Base-by-base conservation (phyloP, 2,888 invertebrate genomes). In the Tipula confusa region DNA sequence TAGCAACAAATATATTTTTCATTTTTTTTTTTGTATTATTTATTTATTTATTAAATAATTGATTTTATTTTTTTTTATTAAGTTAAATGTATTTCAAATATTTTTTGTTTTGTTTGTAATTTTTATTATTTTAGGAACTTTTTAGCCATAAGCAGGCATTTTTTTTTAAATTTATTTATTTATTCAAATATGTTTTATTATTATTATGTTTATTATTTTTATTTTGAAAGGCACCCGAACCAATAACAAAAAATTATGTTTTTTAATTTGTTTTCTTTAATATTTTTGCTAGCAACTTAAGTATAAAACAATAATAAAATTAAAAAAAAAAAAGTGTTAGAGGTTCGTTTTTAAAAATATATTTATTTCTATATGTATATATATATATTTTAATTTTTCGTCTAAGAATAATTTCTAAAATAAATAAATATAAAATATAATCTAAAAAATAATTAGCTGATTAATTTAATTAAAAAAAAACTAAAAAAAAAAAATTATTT, bases 91-190 rank as follows among this genome's bases (percentile, higher is more conserved):
- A 29, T 15, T 83, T 15, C 80, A 80, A 80, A 82, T 82, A 33
- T 83, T 83, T 83, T 83, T 79, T 18, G 18, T 83, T 83, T 79
- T 18, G 18, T 64, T 64, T 64, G 64, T 64, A 64, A 64, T 64
- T 64, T 64, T 64, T 64, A 64, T 64, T 83, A 29, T 81, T 83
- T 64, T 83, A 83, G 83, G 83, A 83, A 83, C 83, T 83, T 83
- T 82, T 83, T 82, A 38, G 83, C 82, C 83, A 82, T 64, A 83
- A 83, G 83, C 83, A 83, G 83, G 83, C 83, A 82, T 82, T 83
- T 64, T 43, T 64, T n/a, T n/a, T n/a, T n/a, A n/a, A n/a, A n/a
- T n/a, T n/a, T 64, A 64, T 64, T 64, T 64, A 64, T 64, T 64
- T 64, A 64, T 64, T 64, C 64, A 64, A 64, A 64, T 64, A 64